Percentiles rank a stretch among this genome's conserved stretches.
Conservation (phyloP, 1,140 invertebrate genomes). For the Drosophila albomicans region DNA sequence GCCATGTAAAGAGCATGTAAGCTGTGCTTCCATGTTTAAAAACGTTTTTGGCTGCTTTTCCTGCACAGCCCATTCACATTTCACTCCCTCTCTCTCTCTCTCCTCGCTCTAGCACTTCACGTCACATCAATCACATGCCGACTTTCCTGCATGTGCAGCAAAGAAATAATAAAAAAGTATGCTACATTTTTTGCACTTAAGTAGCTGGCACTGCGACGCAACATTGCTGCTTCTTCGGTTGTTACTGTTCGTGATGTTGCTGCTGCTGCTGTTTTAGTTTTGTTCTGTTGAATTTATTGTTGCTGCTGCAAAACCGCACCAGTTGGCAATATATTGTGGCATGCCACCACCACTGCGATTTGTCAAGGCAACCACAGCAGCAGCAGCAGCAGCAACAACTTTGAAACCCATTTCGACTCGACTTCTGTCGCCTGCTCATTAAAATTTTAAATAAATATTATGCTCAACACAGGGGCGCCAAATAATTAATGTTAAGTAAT, state of each 20-base stretch:
- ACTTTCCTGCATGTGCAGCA: slow-evolving; percentile 54
- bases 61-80: neutral
- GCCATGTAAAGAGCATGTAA: slow-evolving; percentile 57
- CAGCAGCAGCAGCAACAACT: neutral
- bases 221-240: neutral
- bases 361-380: slow-evolving; percentile 44
- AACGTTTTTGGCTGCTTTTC: slow-evolving; percentile 32
- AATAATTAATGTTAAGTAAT: slow-evolving; percentile 66
- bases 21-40: slow-evolving; percentile 17
- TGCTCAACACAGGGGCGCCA: slow-evolving; percentile 25
- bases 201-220: slow-evolving; percentile 36
- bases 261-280: slow-evolving; percentile 24
- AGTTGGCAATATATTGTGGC: slow-evolving; percentile 55
- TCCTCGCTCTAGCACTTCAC: slow-evolving; percentile 1
- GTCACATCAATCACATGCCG: slow-evolving; percentile 56
- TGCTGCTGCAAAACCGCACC: slow-evolving; percentile 38
- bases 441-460: slow-evolving; percentile 60
- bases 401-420: slow-evolving; percentile 33
- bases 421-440: slow-evolving; percentile 50
- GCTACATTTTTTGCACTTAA: slow-evolving; percentile 60
- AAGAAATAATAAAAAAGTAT: slow-evolving; percentile 56
- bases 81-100: neutral
- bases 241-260: slow-evolving; percentile 9
- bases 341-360: slow-evolving; percentile 43
- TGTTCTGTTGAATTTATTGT: slow-evolving; percentile 45